phyloP scores from a whole-genome alignment of 2,113 vertebrate species.

The Pyrgilauda ruficollis region DNA sequence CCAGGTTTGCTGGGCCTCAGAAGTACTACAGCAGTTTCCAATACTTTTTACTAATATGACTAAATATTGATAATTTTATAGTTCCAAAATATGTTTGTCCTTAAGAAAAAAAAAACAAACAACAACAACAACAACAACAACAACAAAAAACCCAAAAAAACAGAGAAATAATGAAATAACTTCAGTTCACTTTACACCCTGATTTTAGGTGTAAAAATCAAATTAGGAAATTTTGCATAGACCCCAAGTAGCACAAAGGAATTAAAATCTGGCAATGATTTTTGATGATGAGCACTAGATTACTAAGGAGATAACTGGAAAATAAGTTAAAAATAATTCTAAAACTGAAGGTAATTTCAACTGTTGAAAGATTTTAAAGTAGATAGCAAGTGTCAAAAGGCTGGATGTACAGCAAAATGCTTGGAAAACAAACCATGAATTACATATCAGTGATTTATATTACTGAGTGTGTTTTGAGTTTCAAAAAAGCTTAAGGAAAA shows the following conservation, averaged over 20 bases:
- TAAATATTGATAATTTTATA: neutral
- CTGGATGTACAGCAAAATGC: neutral
- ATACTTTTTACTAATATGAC: neutral
- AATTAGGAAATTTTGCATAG: neutral
- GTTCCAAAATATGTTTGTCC: neutral
- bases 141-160: no score
- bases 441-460: neutral
- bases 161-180: no score
- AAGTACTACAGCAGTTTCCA: neutral
- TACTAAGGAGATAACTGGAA: neutral
- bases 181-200: neutral
- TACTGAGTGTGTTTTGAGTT: neutral
- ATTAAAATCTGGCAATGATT: neutral
- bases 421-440: neutral
- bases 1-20: neutral
- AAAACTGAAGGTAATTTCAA: neutral
- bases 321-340: neutral
- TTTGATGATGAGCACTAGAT: neutral
- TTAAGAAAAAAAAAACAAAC: neutral
- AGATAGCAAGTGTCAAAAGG: neutral
- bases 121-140: no score
- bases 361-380: neutral
- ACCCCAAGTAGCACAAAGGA: neutral
- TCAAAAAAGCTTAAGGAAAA: neutral
- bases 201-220: neutral